These are phyloP conservation scores for Peromyscus polionotus DNA, from an alignment of 2,113 vertebrate genomes.

Conservation along the genomic window DNA sequence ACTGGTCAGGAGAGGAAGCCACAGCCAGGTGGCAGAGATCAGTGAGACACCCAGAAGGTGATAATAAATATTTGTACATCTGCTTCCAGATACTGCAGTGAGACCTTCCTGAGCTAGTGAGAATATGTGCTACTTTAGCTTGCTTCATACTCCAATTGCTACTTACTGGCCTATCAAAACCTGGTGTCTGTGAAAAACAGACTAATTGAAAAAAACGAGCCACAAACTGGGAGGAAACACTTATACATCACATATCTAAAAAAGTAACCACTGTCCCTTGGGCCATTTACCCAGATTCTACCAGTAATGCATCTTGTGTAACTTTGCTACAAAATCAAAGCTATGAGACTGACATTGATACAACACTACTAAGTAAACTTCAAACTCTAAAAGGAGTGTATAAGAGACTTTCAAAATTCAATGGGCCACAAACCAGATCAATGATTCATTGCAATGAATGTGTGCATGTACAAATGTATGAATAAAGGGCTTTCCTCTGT, in stretches of 20 bases:
- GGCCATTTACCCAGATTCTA: not conserved
- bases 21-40: not conserved
- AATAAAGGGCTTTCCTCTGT: too few species aligned
- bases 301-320: not conserved
- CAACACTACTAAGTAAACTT: not conserved
- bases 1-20: not conserved
- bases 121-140: not conserved
- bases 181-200: not conserved
- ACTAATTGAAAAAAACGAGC: too few species aligned
- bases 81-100: not conserved
- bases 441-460: too few species aligned
- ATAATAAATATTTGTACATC: not conserved
- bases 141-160: not conserved
- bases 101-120: not conserved
- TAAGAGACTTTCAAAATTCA: constrained; percentile 8
- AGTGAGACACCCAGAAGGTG: not conserved
- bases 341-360: not conserved
- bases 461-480: too few species aligned
- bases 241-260: not conserved
- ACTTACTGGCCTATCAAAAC: not conserved
- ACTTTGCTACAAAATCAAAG: constrained; percentile 13
- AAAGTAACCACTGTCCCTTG: not conserved
- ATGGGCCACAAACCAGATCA: too few species aligned
- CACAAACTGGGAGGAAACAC: not conserved
- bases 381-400: not conserved